These are phyloP conservation scores for Beris morrisii DNA, from an alignment of 2,888 invertebrate genomes.

Conservation along the genomic window DNA sequence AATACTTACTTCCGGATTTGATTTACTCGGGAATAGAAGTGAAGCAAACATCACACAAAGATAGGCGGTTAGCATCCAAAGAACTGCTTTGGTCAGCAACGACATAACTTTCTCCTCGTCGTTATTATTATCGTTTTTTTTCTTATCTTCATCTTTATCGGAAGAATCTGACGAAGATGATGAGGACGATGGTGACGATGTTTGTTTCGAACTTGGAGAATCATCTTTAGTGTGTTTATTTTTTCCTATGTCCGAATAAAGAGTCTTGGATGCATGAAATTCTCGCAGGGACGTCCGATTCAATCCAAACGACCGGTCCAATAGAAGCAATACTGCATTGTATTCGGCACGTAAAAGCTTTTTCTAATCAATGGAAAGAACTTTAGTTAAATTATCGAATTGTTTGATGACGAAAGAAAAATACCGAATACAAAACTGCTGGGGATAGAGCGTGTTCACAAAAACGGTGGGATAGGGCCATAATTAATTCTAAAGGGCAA, in stretches of 20 bases:
- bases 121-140: constrained; percentile 66
- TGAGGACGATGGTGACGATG: background rate
- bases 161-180: constrained; percentile 18
- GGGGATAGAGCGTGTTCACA: too few relatives aligned
- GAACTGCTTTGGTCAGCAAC: constrained; percentile 71
- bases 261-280: constrained; percentile 40
- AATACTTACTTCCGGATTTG: constrained; percentile 68
- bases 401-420: too few relatives aligned
- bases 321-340: constrained; percentile 48
- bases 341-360: constrained; percentile 44
- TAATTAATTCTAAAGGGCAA: too few relatives aligned
- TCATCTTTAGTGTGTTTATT: constrained; percentile 9
- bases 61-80: constrained; percentile 78
- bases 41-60: constrained; percentile 74
- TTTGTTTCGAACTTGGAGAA: background rate
- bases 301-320: constrained; percentile 49
- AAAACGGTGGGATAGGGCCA: too few relatives aligned
- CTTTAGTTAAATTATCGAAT: too few relatives aligned
- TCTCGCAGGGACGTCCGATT: constrained; percentile 45
- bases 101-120: constrained; percentile 73
- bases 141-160: constrained; percentile 50
- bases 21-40: constrained; percentile 69
- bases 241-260: constrained; percentile 3
- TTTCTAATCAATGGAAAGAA: constrained; percentile 10
- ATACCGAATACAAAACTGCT: too few relatives aligned